phyloP scores from a whole-genome alignment of 2,888 invertebrate genomes.

The Drosophila meridionalis region DNA sequence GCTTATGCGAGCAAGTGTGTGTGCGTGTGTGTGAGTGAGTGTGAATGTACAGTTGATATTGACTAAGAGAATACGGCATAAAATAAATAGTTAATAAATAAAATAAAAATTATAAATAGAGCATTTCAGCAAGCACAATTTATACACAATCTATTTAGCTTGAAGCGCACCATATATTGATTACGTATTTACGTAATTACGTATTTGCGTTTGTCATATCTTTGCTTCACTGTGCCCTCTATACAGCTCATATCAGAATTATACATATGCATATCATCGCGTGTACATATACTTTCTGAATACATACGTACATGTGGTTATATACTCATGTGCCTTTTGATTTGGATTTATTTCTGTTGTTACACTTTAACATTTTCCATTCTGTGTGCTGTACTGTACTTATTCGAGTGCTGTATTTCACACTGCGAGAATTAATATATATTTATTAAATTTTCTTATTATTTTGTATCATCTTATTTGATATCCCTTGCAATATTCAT shows the following conservation, averaged over 20 bases:
- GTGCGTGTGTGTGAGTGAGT: conserved; percentile 25
- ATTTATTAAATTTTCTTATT: conserved; percentile 1
- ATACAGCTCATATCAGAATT: conserved; percentile 54
- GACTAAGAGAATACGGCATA: conserved; percentile 40
- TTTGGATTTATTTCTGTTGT: conserved; percentile 35
- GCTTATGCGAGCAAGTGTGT: conserved; percentile 29
- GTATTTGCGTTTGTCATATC: conserved; percentile 10
- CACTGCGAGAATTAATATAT: conserved; percentile 6
- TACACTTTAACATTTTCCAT: conserved; percentile 35
- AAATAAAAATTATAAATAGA: conserved; percentile 19
- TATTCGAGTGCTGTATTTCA: conserved; percentile 22
- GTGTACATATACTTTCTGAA: background rate
- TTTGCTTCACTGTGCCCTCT: conserved; percentile 44
- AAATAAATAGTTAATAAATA: conserved; percentile 22
- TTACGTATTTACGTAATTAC: background rate
- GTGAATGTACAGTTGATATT: conserved; percentile 68
- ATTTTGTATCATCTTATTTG: background rate
- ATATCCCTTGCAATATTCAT: background rate
- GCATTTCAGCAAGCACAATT: background rate
- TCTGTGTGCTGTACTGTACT: conserved; percentile 63
- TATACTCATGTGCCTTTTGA: conserved; percentile 42
- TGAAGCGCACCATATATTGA: background rate
- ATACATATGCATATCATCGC: conserved; percentile 28
- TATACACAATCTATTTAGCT: background rate
- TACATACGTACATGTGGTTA: conserved; percentile 16